Evolutionary conservation across 2,888 invertebrate genomes (phyloP).

Genomic region (Hyposoter dolosus): DNA sequence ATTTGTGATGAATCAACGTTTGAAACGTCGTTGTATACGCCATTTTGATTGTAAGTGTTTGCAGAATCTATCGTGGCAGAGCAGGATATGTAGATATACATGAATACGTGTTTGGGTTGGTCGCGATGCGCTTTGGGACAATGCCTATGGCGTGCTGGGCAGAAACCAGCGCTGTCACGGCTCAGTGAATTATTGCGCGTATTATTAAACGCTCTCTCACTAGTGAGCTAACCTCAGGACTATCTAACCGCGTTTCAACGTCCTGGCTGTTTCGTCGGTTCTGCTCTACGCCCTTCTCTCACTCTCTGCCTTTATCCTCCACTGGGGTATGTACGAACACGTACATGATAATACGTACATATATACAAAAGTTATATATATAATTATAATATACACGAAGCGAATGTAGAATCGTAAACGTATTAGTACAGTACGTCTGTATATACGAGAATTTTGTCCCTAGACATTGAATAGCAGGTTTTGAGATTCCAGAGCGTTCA

Average conservation of each 20-base stretch:
- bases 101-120: slow-evolving; percentile 49
- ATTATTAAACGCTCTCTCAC: slow-evolving; percentile 76
- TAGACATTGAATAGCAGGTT: slow-evolving; percentile 42
- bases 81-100: not conserved
- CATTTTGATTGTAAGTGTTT: not conserved
- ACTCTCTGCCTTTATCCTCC: not conserved
- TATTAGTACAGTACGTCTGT: slow-evolving; percentile 13
- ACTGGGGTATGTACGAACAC: not conserved
- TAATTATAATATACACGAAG: not conserved
- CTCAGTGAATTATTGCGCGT: slow-evolving; percentile 78
- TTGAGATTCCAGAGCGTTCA: slow-evolving; percentile 58
- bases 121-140: slow-evolving; percentile 72
- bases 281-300: not conserved
- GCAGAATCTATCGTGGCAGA: not conserved
- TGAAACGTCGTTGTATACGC: not conserved
- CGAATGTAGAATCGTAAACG: slow-evolving; percentile 26
- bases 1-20: not conserved
- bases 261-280: slow-evolving; percentile 33
- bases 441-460: slow-evolving; percentile 38
- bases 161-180: slow-evolving; percentile 77
- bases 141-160: slow-evolving; percentile 75
- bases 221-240: slow-evolving; percentile 46
- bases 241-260: slow-evolving; percentile 64
- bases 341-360: slow-evolving; percentile 3
- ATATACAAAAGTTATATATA: slow-evolving; percentile 15